Conservation (phyloP, 2,113 vertebrate genomes). For the Ploceus nigricollis region DNA sequence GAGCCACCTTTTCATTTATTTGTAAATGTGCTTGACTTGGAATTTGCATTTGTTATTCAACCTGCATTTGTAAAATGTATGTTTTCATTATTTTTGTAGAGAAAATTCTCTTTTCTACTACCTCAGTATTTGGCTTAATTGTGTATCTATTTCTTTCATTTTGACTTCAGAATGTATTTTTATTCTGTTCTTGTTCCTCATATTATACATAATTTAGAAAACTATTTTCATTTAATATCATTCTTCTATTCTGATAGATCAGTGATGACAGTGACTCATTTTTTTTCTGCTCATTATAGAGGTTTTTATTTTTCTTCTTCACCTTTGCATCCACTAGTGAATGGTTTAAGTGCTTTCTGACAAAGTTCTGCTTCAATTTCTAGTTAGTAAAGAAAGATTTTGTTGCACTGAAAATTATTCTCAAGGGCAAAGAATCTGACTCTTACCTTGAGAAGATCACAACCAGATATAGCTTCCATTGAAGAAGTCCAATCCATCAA, state of each 20-base stretch:
- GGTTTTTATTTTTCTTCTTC: neutral
- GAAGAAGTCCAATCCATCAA: conserved; percentile 72
- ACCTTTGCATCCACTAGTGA: neutral
- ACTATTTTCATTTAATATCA: neutral
- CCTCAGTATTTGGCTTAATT: neutral
- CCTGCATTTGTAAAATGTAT: neutral
- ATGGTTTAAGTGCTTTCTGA: neutral
- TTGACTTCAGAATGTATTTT: neutral
- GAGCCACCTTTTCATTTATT: neutral
- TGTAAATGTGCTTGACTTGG: neutral
- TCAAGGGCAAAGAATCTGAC: conserved; percentile 58
- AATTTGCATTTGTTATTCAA: neutral
- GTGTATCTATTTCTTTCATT: neutral
- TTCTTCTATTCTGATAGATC: neutral
- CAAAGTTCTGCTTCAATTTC: neutral
- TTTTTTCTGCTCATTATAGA: neutral
- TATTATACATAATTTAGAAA: neutral
- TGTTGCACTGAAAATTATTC: neutral
- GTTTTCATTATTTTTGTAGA: neutral
- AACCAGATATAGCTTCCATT: conserved; percentile 41
- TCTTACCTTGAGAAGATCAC: conserved; percentile 48
- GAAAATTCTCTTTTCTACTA: neutral
- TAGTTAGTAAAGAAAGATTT: neutral
- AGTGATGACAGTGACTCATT: neutral
- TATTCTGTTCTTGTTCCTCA: neutral